Evolutionary conservation across 2,888 invertebrate species (phyloP), one percentile per base, ranked within the genome.

Genomic region (Nemurella pictetii): DNA sequence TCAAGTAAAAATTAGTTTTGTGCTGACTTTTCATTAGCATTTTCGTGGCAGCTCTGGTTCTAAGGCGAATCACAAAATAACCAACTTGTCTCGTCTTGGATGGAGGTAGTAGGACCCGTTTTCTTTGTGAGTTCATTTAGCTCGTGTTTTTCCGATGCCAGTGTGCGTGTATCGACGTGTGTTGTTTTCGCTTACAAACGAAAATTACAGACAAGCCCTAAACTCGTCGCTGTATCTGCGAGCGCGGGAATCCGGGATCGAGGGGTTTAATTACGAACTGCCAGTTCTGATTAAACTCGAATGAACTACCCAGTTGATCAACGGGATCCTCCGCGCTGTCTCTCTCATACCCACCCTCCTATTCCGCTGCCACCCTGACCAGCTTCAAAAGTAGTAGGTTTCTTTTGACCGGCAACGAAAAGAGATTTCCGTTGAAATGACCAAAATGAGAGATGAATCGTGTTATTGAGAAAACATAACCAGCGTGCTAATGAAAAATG

Each of bases 231-330:
- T 77, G 78, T 30, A 30, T 25, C 27, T 29, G 20, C 28, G 20
- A 4, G 28, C 15, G 78, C n/a, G 75, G 9, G 78, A 29, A 12
- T 27, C 78, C 7, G 4, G n/a, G 78, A n/a, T 28, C n/a, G 78
- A 55, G 78, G 20, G 78, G 80, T 26, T 81, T 81, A 81, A 81
- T 81, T 81, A 81, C 30, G 32, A 35, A 26, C 30, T 81, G 80
- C 80, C 80, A 81, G 80, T 30, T 81, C 80, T 81, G 80, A 81
- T 81, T 81, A 81, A 35, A 35, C 26, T 26, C 80, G 80, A 27
- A 26, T 30, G 35, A 35, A 35, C 80, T 35, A 29, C 78, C 28
- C 55, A 55, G 80, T 81, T 81, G 80, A 81, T 81, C 80, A 81
- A 81, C 32, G 80, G n/a, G 80, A 35, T 26, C 77, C 77, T 30